These are phyloP conservation scores for Artibeus jamaicensis DNA, from an alignment of 2,797 vertebrate species.

Conservation along the genomic window DNA sequence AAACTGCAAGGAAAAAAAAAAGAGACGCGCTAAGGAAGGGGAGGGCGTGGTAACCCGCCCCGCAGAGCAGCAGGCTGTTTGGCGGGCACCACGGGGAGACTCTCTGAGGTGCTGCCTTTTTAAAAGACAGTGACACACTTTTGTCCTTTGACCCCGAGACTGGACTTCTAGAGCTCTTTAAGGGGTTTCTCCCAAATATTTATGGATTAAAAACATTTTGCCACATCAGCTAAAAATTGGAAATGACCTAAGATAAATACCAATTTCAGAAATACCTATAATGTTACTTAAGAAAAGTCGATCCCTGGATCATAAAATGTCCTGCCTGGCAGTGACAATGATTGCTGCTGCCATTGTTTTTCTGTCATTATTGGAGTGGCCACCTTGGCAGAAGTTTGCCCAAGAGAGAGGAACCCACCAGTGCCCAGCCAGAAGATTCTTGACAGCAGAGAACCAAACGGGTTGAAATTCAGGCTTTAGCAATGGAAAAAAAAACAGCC, in stretches of 20 bases:
- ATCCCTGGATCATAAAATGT: not conserved
- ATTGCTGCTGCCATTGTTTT: not conserved
- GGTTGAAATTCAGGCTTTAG: not conserved
- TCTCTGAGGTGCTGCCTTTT: not conserved
- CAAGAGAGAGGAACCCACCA: not conserved
- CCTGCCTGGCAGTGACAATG: not conserved
- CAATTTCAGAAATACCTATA: not conserved
- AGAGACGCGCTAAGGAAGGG: not conserved
- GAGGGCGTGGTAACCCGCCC: not conserved
- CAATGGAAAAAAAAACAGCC: not conserved
- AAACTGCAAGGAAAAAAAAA: not conserved
- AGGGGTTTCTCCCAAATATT: not conserved
- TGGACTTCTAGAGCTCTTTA: not conserved
- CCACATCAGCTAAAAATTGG: not conserved
- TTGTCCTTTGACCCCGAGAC: not conserved
- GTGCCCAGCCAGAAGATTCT: not conserved
- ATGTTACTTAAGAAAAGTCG: not conserved
- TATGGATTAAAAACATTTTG: not conserved
- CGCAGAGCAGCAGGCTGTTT: too few species aligned
- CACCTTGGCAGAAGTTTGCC: not conserved
- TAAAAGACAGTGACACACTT: not conserved
- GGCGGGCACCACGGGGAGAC: not conserved
- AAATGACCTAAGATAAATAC: not conserved
- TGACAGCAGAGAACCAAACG: not conserved
- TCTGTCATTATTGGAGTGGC: too few species aligned